These are phyloP conservation scores for Eciton burchellii DNA, from an alignment of 1,140 invertebrate genomes.

Conservation along the genomic window DNA sequence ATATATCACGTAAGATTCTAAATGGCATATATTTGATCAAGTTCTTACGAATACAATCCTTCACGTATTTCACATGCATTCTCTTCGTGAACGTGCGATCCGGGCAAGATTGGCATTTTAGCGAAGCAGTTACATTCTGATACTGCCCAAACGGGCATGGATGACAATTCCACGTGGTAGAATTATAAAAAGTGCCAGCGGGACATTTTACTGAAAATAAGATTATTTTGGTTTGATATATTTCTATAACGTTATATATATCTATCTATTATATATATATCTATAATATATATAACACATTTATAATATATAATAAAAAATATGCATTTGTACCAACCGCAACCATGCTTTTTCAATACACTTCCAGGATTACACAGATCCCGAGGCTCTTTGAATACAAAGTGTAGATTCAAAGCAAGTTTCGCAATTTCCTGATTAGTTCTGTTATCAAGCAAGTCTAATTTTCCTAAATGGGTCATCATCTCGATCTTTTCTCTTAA, in stretches of 20 bases:
- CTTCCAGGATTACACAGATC: slow-evolving; percentile 77
- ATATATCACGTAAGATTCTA: not conserved
- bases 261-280: too few relatives aligned
- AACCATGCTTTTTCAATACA: slow-evolving; percentile 75
- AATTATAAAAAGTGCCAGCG: slow-evolving; percentile 89
- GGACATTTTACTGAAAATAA: slow-evolving; percentile 88
- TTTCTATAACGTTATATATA: not conserved
- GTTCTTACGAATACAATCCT: slow-evolving; percentile 87
- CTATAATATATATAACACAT: not conserved
- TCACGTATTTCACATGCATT: slow-evolving; percentile 85
- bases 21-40: slow-evolving; percentile 1
- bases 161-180: slow-evolving; percentile 85
- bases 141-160: slow-evolving; percentile 88
- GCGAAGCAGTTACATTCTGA: slow-evolving; percentile 86
- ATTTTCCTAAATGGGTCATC: slow-evolving; percentile 68
- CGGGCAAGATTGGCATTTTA: slow-evolving; percentile 87
- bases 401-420: slow-evolving; percentile 75
- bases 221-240: slow-evolving; percentile 30
- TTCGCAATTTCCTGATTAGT: slow-evolving; percentile 76
- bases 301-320: not conserved
- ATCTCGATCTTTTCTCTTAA: slow-evolving; percentile 71
- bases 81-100: slow-evolving; percentile 87
- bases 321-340: slow-evolving; percentile 66
- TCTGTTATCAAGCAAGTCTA: slow-evolving; percentile 73
- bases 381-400: slow-evolving; percentile 71